Evolutionary conservation across 2,113 vertebrate species (phyloP).

Genomic region (Steatornis caripensis): DNA sequence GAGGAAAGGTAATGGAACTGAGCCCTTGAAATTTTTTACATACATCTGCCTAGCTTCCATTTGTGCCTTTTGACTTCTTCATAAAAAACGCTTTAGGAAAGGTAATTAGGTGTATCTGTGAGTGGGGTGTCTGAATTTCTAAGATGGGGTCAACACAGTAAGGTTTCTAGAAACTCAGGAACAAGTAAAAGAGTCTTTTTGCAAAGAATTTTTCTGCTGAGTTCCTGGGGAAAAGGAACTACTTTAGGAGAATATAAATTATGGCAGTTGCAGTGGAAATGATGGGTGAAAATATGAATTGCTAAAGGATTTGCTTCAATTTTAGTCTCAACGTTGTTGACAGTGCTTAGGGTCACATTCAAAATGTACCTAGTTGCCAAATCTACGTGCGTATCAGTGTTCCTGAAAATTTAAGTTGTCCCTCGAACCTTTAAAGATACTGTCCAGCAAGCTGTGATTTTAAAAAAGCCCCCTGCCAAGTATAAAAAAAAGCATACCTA

Average conservation of each 20-base stretch:
- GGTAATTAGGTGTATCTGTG: background rate
- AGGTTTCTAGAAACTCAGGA: background rate
- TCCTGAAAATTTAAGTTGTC: background rate
- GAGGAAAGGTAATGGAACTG: slow-evolving; percentile 89
- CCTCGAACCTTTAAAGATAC: background rate
- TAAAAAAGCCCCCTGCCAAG: background rate
- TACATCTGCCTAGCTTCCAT: background rate
- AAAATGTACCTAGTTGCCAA: background rate
- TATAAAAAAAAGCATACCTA: background rate
- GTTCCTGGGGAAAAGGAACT: background rate
- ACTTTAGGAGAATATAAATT: background rate
- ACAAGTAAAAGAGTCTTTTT: background rate
- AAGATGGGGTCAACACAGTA: background rate
- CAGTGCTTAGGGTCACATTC: background rate
- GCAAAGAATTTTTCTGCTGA: background rate
- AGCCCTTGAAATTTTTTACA: background rate
- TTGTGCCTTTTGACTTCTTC: background rate
- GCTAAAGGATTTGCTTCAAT: background rate
- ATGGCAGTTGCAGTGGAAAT: background rate
- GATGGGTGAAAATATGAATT: background rate
- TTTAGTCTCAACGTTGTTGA: background rate
- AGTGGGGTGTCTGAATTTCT: background rate
- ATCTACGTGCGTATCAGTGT: background rate
- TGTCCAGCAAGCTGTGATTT: background rate
- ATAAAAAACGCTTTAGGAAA: background rate